phyloP scores from a whole-genome alignment of 2,888 invertebrate species.

The Patella depressa region DNA sequence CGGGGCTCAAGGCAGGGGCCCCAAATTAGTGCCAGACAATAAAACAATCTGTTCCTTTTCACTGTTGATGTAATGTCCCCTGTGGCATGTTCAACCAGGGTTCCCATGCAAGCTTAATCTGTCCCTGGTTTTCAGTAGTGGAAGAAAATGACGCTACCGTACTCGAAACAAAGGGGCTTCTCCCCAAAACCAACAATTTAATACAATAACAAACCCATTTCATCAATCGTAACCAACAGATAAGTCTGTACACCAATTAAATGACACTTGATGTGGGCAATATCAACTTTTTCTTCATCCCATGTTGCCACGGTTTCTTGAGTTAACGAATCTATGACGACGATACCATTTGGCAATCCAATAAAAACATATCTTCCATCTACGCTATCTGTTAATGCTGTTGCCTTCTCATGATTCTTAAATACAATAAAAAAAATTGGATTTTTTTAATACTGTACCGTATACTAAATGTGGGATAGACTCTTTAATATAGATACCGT shows the following conservation, averaged over 20 bases:
- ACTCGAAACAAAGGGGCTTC: no score
- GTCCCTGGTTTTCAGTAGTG: no score
- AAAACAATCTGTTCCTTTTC: no score
- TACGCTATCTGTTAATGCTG: conserved; percentile 50
- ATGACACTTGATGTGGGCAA: conserved; percentile 48
- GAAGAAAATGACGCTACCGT: no score
- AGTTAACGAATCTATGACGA: conserved; percentile 51
- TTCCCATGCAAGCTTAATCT: no score
- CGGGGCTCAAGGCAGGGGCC: no score
- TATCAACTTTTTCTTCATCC: conserved; percentile 62
- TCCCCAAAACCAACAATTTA: background rate
- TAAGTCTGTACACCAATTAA: conserved; percentile 51
- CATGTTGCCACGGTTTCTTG: conserved; percentile 50
- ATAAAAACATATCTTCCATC: conserved; percentile 64
- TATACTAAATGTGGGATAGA: no score
- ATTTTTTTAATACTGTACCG: background rate
- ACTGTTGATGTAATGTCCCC: no score
- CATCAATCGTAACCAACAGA: conserved; percentile 59
- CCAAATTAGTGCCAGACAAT: no score
- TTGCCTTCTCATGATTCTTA: conserved; percentile 52
- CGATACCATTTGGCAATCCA: conserved; percentile 60
- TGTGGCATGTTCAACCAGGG: no score
- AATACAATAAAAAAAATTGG: conserved; percentile 13
- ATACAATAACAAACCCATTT: conserved; percentile 57
- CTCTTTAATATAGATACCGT: no score